Evolutionary conservation across 2,113 vertebrate genomes (phyloP).

Genomic region (Gasterosteus nipponicus): DNA sequence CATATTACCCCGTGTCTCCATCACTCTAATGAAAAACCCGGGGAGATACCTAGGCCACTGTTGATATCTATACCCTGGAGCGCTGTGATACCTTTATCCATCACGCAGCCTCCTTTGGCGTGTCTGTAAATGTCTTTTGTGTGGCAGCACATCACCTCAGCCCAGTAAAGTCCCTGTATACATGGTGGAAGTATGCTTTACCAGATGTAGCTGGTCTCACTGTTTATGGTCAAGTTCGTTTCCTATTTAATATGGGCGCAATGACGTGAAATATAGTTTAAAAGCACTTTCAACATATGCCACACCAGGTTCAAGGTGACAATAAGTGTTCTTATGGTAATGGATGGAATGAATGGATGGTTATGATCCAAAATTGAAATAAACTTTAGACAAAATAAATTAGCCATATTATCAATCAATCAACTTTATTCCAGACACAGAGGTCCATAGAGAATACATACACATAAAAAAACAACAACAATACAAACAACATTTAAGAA

Average conservation of each 20-base stretch:
- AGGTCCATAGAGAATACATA: too few species aligned
- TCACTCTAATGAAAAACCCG: constrained; percentile 57
- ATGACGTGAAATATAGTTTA: constrained; percentile 30
- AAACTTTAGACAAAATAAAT: constrained; percentile 21
- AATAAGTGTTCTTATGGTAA: background rate
- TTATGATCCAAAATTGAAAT: constrained; percentile 33
- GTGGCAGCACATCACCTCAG: constrained; percentile 45
- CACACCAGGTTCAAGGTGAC: constrained; percentile 39
- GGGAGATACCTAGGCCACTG: constrained; percentile 30
- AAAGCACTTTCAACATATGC: constrained; percentile 5
- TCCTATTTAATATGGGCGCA: background rate
- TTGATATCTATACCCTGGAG: constrained; percentile 47
- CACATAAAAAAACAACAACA: too few species aligned
- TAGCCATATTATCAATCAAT: constrained; percentile 13
- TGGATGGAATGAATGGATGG: too few species aligned
- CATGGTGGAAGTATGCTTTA: constrained; percentile 58
- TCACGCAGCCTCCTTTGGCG: constrained; percentile 29
- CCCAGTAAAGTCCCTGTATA: background rate
- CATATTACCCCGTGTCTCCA: constrained; percentile 56
- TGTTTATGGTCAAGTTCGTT: constrained; percentile 39
- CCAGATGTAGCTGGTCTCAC: background rate
- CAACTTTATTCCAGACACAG: too few species aligned
- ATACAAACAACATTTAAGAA: too few species aligned
- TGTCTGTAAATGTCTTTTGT: constrained; percentile 48
- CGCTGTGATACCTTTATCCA: constrained; percentile 56